Evolutionary conservation across 2,113 vertebrate species (phyloP), one percentile per base, ranked within the genome.

Genomic region (Dendrocopos noguchii): DNA sequence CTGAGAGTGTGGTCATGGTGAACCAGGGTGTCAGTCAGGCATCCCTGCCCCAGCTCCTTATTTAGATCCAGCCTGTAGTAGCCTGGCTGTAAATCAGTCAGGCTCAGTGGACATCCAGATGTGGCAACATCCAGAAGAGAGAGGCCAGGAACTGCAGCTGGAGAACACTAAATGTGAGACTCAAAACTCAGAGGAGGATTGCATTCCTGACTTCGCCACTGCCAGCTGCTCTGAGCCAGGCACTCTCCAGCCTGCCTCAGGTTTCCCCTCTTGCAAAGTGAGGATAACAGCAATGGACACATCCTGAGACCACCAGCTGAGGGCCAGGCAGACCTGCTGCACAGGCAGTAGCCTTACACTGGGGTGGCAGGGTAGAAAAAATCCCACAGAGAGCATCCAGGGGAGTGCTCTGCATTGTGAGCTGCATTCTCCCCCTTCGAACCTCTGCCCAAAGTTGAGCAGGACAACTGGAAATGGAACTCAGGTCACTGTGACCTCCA

Each of bases 21-120:
- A 90, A 63, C 89, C 80, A 81, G 20, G 1, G 7, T 79, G 95
- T 92, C 94, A 93, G 22, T 94, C 91, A 95, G 10, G 56, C 57
- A 60, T 36, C 66, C 42, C 47, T 79, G 75, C 64, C 39, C 27
- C 65, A 33, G 78, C 46, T 75, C 86, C 47, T 46, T 65, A 34
- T 71, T 91, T 84, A 87, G 65, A 65, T 42, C 34, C 42, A 92
- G 70, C 60, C 44, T 42, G 39, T 4, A 52, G 42, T 3, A 67
- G 79, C 46, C 47, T 59, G 36, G 46, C 74, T 67, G 56, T 27
- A 75, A 88, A 93, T 90, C 80, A 66, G 3, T 59, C 86, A 29
- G 47, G 34, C 28, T 65, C 36, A 39, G 9, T 68, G 67, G n/a
- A 52, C 34, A 73, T 8, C 19, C 12, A 20, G 55, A 16, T 64